Conservation (phyloP, 2,888 invertebrate genomes). For the Hydrotaea cyrtoneurina region DNA sequence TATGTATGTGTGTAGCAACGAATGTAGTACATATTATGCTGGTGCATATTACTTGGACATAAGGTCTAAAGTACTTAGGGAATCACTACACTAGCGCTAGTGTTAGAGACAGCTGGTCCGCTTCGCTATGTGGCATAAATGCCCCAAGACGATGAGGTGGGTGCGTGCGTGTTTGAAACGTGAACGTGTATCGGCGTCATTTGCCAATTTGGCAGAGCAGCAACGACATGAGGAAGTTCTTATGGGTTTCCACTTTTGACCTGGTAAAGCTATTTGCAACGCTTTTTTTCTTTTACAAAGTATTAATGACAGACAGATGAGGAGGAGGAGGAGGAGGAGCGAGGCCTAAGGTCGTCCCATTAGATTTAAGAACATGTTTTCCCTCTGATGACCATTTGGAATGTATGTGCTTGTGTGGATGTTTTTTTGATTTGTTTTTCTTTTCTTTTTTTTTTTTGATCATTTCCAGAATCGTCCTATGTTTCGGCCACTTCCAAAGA, state of each 20-base stretch:
- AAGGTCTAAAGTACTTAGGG: conserved; percentile 66
- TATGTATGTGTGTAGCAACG: neutral
- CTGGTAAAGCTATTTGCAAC: conserved; percentile 61
- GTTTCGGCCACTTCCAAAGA: conserved; percentile 82
- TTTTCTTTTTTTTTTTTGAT: neutral
- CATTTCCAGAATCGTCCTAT: conserved; percentile 53
- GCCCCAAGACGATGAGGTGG: conserved; percentile 30
- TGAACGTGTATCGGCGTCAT: neutral
- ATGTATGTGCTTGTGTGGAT: neutral
- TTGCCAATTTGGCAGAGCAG: conserved; percentile 3
- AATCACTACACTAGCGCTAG: conserved; percentile 60
- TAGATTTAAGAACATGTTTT: neutral
- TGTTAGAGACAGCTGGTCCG: conserved; percentile 7
- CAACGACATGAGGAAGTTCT: conserved; percentile 31
- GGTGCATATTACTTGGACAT: conserved; percentile 63
- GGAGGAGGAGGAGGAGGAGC: too few relatives aligned
- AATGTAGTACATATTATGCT: too few relatives aligned
- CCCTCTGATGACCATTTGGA: neutral
- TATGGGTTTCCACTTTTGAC: conserved; percentile 54
- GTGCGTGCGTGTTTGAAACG: neutral
- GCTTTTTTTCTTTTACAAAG: conserved; percentile 30
- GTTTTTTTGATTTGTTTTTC: neutral
- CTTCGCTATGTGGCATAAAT: conserved; percentile 37
- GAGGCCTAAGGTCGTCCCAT: conserved; percentile 23
- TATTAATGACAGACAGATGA: neutral